These are phyloP conservation scores for Progne subis DNA, from an alignment of 2,113 vertebrate species.

Conservation along the genomic window DNA sequence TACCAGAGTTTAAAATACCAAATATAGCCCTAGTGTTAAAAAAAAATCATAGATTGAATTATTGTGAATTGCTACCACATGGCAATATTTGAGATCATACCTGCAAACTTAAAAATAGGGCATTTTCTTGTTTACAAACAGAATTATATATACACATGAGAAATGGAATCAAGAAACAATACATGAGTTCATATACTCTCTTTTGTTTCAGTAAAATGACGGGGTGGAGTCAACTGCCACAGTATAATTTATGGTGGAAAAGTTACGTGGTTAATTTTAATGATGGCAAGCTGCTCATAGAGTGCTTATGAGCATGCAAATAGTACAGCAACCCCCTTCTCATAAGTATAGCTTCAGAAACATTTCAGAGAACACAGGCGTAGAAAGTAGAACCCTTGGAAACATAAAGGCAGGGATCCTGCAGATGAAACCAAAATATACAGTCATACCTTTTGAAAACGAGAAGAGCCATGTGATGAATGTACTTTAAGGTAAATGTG, in stretches of 20 bases:
- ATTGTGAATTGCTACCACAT: not conserved
- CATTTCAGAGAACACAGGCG: not conserved
- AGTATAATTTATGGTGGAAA: constrained; percentile 14
- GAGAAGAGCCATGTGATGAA: not conserved
- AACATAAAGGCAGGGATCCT: not conserved
- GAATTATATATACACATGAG: not conserved
- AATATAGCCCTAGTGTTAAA: not conserved
- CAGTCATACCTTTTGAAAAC: not conserved
- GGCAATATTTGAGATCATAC: not conserved
- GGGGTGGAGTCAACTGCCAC: not conserved
- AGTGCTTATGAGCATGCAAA: not conserved
- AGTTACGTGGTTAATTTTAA: constrained; percentile 4
- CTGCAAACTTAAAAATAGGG: not conserved
- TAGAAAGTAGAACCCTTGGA: not conserved
- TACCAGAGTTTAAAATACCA: not conserved
- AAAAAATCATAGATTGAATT: not conserved
- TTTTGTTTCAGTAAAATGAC: not conserved
- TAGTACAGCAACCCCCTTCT: not conserved
- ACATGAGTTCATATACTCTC: not conserved
- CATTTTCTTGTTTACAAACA: not conserved
- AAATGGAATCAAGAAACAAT: not conserved
- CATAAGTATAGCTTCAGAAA: not conserved
- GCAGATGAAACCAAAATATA: not conserved
- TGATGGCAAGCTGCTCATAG: not conserved
- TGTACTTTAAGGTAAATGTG: constrained; percentile 18